phyloP scores from a whole-genome alignment of 2,888 invertebrate species.

The Lomographa bimaculata region DNA sequence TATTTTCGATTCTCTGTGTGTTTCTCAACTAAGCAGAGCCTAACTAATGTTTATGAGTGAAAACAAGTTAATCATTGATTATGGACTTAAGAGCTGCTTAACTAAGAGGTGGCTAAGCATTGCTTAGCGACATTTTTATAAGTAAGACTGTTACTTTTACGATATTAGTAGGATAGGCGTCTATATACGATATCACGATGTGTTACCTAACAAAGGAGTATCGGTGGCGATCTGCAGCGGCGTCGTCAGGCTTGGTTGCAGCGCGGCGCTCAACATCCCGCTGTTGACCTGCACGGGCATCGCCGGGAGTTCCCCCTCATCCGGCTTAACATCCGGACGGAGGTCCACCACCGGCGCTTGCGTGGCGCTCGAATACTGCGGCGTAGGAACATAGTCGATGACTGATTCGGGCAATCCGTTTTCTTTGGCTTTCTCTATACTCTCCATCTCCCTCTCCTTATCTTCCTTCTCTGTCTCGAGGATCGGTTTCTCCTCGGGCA shows the following conservation, averaged over 20 bases:
- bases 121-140: too few relatives aligned
- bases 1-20: too few relatives aligned
- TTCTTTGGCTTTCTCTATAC: slow-evolving; percentile 39
- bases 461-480: slow-evolving; percentile 33
- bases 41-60: too few relatives aligned
- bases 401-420: slow-evolving; percentile 31
- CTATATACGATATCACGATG: too few relatives aligned
- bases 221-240: slow-evolving; percentile 74
- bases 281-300: slow-evolving; percentile 43
- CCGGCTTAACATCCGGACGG: slow-evolving; percentile 31
- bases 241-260: slow-evolving; percentile 61
- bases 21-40: too few relatives aligned
- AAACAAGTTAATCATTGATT: too few relatives aligned
- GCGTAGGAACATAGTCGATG: slow-evolving; percentile 52
- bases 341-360: slow-evolving; percentile 44
- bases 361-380: slow-evolving; percentile 53
- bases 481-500: slow-evolving; percentile 39
- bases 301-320: slow-evolving; percentile 37
- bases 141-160: too few relatives aligned
- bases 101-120: too few relatives aligned
- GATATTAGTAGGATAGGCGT: too few relatives aligned
- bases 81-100: too few relatives aligned
- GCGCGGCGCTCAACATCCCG: slow-evolving; percentile 42
- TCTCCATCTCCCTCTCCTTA: too few relatives aligned
- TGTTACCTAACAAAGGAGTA: slow-evolving; percentile 56